phyloP scores from a whole-genome alignment of 2,113 vertebrate genomes.

The Sprattus sprattus region DNA sequence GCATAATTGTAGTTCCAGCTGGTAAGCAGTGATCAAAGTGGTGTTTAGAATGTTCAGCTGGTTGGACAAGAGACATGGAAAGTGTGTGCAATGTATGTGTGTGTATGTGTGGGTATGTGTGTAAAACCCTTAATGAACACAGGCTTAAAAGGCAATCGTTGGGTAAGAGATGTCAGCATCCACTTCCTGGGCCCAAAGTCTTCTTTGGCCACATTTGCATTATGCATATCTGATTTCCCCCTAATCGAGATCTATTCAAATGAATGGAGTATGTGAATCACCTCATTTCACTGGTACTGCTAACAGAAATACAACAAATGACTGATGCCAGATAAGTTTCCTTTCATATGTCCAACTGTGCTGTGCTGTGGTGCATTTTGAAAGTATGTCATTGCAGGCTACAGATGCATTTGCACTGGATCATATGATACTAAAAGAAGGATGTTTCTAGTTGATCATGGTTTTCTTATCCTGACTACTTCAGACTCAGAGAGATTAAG shows the following conservation, averaged over 20 bases:
- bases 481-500: too few species aligned
- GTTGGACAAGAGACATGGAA: background rate
- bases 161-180: background rate
- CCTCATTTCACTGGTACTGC: background rate
- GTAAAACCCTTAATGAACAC: background rate
- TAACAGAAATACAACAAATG: conserved; percentile 4
- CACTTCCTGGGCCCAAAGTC: background rate
- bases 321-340: background rate
- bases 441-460: too few species aligned
- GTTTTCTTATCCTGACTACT: too few species aligned
- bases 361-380: background rate
- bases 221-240: conserved; percentile 10
- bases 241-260: conserved; percentile 11
- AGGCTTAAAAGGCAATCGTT: background rate
- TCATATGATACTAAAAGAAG: background rate
- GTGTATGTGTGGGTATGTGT: background rate
- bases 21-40: conserved; percentile 4
- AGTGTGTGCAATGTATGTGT: background rate
- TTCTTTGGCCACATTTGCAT: conserved; percentile 22
- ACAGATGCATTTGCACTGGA: background rate
- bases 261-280: background rate
- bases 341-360: background rate
- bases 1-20: conserved; percentile 29
- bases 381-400: background rate
- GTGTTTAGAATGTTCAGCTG: background rate